phyloP scores from a whole-genome alignment of 92 coral and sea anemone genomes.

The Nematostella vectensis region DNA sequence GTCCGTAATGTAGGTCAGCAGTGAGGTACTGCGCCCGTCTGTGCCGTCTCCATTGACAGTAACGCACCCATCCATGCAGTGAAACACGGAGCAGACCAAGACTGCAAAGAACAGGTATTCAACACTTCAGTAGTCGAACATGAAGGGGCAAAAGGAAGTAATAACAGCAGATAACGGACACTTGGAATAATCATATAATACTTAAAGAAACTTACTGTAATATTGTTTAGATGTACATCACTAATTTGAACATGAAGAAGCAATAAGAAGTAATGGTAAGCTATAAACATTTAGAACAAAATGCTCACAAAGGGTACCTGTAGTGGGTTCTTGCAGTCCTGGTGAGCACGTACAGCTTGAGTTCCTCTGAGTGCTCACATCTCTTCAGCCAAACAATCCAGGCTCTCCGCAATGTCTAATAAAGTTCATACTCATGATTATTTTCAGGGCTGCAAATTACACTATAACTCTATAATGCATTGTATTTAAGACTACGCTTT shows the following conservation, averaged over 20 bases:
- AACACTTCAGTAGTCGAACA: neutral
- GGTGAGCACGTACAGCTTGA: slow-evolving; percentile 63
- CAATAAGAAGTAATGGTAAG: too few relatives aligned
- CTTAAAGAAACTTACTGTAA: too few relatives aligned
- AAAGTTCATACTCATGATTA: too few relatives aligned
- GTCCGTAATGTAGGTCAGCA: slow-evolving; percentile 63
- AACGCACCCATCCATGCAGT: slow-evolving; percentile 50
- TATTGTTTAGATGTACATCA: neutral
- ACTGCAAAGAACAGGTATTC: neutral
- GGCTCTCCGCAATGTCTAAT: slow-evolving; percentile 49
- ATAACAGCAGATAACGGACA: too few relatives aligned
- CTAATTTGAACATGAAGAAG: too few relatives aligned
- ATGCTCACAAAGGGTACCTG: too few relatives aligned
- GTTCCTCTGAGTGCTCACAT: slow-evolving; percentile 91
- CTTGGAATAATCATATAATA: too few relatives aligned
- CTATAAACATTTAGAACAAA: too few relatives aligned
- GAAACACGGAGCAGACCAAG: slow-evolving; percentile 3
- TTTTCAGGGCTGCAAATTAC: too few relatives aligned
- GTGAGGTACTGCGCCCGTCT: slow-evolving; percentile 51
- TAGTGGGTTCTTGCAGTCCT: slow-evolving; percentile 64
- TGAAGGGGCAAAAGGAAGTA: too few relatives aligned
- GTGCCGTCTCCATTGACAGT: slow-evolving; percentile 62
- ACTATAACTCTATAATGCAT: too few relatives aligned
- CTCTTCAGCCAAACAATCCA: slow-evolving; percentile 81
- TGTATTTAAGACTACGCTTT: too few relatives aligned